Conservation (phyloP, 2,797 vertebrate species). For the Rousettus madagascariensis region DNA sequence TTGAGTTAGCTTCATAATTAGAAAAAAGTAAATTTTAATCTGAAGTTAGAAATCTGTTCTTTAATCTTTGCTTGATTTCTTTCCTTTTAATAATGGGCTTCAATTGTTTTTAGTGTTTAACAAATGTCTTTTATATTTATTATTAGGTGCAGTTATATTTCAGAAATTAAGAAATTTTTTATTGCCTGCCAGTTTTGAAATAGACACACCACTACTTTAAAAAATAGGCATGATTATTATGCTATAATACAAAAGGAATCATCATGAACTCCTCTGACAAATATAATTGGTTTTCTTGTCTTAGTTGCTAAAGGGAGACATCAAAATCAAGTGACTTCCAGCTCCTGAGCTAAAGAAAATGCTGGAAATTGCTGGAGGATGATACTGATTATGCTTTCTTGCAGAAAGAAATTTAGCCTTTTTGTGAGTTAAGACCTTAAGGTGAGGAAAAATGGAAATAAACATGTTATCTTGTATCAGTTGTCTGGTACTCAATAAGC, state of each 20-base stretch:
- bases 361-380: neutral
- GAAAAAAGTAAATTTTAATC: neutral
- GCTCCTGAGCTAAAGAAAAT: neutral
- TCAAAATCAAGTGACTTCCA: neutral
- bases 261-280: neutral
- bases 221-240: neutral
- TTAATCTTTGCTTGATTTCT: neutral
- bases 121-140: neutral
- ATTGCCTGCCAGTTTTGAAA: neutral
- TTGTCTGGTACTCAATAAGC: neutral
- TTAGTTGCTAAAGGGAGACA: neutral
- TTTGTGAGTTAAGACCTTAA: neutral
- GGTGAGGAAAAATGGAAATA: neutral
- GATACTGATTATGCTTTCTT: neutral
- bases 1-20: neutral
- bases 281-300: neutral
- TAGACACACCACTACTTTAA: neutral
- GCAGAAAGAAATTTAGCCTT: neutral
- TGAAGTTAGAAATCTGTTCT: neutral
- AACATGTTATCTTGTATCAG: neutral
- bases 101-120: neutral
- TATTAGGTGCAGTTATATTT: neutral
- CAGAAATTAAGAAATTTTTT: conserved; percentile 8
- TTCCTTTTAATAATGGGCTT: neutral
- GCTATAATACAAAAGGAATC: neutral